A percentile compares a stretch with the other conserved stretches of the same genome.
Conservation (phyloP, 1,140 invertebrate genomes). For the Orchestia grillus region DNA sequence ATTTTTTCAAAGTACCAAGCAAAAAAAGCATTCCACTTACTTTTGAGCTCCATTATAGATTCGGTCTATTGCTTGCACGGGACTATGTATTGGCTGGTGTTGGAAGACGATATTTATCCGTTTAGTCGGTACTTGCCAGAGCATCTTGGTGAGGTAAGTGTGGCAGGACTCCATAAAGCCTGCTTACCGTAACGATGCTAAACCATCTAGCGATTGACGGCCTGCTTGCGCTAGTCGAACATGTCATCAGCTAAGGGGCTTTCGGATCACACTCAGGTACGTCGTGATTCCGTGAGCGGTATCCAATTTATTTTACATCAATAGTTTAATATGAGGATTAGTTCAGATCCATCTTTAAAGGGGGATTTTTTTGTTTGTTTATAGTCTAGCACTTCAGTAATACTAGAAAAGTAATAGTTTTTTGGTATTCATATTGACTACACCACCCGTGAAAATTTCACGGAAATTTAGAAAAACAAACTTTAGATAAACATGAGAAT, state of each 20-base stretch:
- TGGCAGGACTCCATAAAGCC: conserved; percentile 45
- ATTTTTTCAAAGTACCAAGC: neutral
- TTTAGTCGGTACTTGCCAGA: conserved; percentile 43
- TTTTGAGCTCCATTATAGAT: neutral
- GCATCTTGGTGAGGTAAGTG: conserved; percentile 47
- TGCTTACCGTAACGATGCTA: conserved; percentile 55
- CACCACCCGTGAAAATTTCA: too few relatives aligned
- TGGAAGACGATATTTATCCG: conserved; percentile 54
- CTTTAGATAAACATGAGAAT: too few relatives aligned
- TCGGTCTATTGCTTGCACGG: neutral
- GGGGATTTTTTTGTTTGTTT: neutral
- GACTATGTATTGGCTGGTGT: neutral
- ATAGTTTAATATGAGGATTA: neutral
- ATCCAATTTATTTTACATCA: neutral
- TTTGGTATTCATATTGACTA: neutral
- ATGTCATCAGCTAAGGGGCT: conserved; percentile 30
- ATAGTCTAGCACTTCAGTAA: neutral
- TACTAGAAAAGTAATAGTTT: neutral
- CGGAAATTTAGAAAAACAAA: too few relatives aligned
- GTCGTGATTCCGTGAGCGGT: neutral
- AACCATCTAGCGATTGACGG: conserved; percentile 33
- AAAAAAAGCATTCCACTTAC: neutral
- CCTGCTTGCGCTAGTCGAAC: neutral
- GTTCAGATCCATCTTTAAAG: neutral
- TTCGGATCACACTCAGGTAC: neutral